Conservation (phyloP, 2,797 vertebrate genomes). For the Periparus ater region DNA sequence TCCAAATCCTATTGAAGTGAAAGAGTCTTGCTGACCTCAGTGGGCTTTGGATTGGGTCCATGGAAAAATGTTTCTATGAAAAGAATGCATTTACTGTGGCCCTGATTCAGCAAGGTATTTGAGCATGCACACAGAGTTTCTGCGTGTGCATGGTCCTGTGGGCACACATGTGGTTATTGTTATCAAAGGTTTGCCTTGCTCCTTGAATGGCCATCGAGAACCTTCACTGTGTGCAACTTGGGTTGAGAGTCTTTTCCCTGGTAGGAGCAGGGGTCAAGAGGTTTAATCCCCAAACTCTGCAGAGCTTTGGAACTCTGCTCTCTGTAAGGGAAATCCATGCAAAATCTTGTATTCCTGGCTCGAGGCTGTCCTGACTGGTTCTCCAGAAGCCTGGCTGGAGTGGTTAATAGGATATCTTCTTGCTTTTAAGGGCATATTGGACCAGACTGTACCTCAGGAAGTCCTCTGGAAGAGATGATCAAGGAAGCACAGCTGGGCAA, state of each 20-base stretch:
- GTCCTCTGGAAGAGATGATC: not conserved
- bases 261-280: not conserved
- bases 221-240: not conserved
- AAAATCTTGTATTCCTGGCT: not conserved
- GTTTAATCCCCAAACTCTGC: not conserved
- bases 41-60: conserved; percentile 62
- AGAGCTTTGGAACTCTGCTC: not conserved
- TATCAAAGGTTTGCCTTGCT: not conserved
- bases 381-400: not conserved
- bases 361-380: not conserved
- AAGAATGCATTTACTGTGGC: conserved; percentile 60
- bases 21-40: conserved; percentile 61
- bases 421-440: not conserved
- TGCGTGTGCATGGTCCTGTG: not conserved
- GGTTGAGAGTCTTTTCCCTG: not conserved
- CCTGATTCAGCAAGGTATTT: conserved; percentile 56
- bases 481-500: not conserved
- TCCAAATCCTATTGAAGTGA: conserved; percentile 57
- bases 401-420: not conserved
- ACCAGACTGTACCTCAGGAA: not conserved
- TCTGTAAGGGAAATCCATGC: not conserved
- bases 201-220: not conserved
- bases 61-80: conserved; percentile 58
- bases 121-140: not conserved
- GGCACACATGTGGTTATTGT: not conserved